Percentiles rank a stretch among this genome's conserved stretches.
Conservation (phyloP, 1,140 invertebrate genomes). For the Mylabris phalerata region DNA sequence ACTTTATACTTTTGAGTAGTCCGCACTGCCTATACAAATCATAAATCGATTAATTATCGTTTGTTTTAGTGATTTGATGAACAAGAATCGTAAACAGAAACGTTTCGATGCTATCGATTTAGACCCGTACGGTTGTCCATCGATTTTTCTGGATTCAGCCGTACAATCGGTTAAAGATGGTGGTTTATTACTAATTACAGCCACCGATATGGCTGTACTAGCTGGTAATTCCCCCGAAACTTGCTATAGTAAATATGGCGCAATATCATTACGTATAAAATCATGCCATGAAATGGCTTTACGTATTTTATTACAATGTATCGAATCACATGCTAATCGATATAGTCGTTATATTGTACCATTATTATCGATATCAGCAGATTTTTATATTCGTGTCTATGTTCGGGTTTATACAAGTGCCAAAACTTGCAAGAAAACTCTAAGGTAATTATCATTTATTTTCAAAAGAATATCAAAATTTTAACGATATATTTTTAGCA, state of each 20-base stretch:
- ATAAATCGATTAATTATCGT: constrained; percentile 19
- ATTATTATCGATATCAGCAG: constrained; percentile 83
- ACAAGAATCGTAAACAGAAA: constrained; percentile 61
- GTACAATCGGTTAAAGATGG: constrained; percentile 75
- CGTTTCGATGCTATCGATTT: constrained; percentile 89
- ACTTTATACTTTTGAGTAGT: too few species aligned
- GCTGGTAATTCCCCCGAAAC: constrained; percentile 94
- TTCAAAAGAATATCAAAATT: constrained; percentile 9
- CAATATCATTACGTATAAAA: constrained; percentile 78
- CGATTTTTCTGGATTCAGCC: constrained; percentile 87
- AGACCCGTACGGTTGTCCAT: constrained; percentile 96
- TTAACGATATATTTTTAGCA: constrained; percentile 48
- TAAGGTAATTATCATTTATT: constrained; percentile 51
- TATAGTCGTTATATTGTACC: constrained; percentile 92
- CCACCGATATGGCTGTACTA: constrained; percentile 95
- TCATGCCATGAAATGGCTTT: constrained; percentile 95
- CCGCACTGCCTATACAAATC: not conserved
- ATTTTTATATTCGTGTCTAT: constrained; percentile 97
- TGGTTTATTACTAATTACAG: constrained; percentile 86
- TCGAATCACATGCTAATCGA: constrained; percentile 85
- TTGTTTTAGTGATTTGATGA: constrained; percentile 71
- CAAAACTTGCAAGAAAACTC: constrained; percentile 74
- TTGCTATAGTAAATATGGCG: constrained; percentile 86
- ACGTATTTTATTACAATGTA: constrained; percentile 83
- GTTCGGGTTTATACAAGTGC: constrained; percentile 76